Evolutionary conservation across 2,113 vertebrate species (phyloP).

Genomic region (Pundamilia nyererei): DNA sequence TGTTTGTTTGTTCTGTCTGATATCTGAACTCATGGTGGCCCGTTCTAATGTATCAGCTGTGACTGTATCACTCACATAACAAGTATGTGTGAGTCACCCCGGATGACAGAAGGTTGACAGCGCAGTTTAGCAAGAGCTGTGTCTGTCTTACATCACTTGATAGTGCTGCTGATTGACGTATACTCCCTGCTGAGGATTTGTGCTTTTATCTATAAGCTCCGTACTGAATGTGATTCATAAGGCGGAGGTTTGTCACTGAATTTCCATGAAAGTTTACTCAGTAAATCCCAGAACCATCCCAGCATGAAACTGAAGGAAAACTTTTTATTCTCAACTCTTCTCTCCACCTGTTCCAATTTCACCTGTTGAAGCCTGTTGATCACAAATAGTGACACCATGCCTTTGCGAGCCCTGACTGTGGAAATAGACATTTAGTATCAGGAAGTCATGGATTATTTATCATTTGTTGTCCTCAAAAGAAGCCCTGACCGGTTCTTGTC

Average conservation of each 20-base stretch:
- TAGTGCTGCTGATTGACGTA: background rate
- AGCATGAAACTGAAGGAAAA: background rate
- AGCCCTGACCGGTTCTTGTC: fast-evolving
- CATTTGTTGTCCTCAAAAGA: background rate
- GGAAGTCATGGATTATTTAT: background rate
- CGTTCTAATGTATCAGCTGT: background rate
- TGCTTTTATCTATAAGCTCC: background rate
- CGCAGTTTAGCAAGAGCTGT: background rate
- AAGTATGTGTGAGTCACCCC: background rate
- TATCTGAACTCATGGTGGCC: background rate
- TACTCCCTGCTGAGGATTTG: slow-evolving; percentile 8
- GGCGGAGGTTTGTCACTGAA: background rate
- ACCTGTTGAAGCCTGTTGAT: background rate
- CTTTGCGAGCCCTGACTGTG: background rate
- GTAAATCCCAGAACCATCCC: background rate
- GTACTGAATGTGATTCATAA: background rate
- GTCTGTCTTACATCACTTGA: background rate
- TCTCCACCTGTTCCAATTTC: background rate
- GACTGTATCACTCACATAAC: background rate
- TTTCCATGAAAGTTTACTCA: background rate
- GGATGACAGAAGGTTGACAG: background rate
- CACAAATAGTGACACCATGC: background rate
- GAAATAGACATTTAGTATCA: background rate
- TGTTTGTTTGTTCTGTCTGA: background rate
- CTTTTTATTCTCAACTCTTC: background rate